Percentiles rank a stretch among this genome's conserved stretches.
Conservation (phyloP, 2,888 invertebrate species). For the Sminthurides aquaticus region DNA sequence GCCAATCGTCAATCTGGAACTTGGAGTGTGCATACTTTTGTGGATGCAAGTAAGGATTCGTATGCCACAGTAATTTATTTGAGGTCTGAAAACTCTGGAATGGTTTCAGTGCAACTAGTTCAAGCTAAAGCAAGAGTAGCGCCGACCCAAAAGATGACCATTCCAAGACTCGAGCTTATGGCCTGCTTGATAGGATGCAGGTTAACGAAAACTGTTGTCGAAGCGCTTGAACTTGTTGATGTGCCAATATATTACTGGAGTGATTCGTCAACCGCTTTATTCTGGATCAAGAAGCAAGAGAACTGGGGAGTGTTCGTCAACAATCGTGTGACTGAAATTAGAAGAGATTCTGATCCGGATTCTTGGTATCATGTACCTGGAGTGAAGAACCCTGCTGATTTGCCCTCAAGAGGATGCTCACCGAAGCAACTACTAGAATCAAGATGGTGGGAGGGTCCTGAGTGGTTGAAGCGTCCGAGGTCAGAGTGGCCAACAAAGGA, state of each 20-base stretch:
- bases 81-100: conserved; percentile 26
- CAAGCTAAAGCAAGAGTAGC: conserved; percentile 44
- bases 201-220: conserved; percentile 24
- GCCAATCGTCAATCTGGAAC: conserved; percentile 2
- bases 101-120: conserved; percentile 15
- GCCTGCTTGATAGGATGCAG: conserved; percentile 43
- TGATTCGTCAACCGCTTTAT: conserved; percentile 14
- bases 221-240: neutral
- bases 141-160: conserved; percentile 37
- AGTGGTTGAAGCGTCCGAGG: conserved; percentile 3
- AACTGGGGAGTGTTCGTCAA: conserved; percentile 12
- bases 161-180: conserved; percentile 44
- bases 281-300: conserved; percentile 10
- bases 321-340: conserved; percentile 14
- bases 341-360: neutral
- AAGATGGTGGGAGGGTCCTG: conserved; percentile 21
- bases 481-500: conserved; percentile 10
- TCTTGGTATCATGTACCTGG: conserved; percentile 18
- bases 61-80: conserved; percentile 43
- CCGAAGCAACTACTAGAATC: conserved; percentile 3
- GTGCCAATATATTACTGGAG: conserved; percentile 4
- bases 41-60: conserved; percentile 37
- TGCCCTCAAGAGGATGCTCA: conserved; percentile 18
- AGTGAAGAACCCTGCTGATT: conserved; percentile 16
- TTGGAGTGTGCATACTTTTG: conserved; percentile 38